A percentile compares a stretch with the other conserved stretches of the same genome.
Evolutionary conservation across 2,797 vertebrate species (phyloP).

Genomic region (Fratercula arctica): DNA sequence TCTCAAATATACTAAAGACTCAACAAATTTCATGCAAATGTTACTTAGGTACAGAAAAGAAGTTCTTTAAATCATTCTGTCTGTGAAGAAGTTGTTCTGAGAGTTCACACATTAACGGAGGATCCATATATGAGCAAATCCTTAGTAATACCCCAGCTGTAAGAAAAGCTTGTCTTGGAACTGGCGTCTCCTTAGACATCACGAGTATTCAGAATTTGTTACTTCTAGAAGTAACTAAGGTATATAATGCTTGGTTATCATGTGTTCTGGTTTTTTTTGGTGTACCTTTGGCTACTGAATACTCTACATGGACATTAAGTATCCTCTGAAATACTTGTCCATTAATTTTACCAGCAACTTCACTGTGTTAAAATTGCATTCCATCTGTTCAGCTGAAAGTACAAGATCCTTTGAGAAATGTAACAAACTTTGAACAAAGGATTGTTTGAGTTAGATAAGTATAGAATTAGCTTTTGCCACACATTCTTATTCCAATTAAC

Average conservation of each 20-base stretch:
- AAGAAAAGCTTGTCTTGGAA: not conserved
- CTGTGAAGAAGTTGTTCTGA: not conserved
- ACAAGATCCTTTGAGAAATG: not conserved
- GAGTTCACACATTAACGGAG: not conserved
- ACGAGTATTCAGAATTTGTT: not conserved
- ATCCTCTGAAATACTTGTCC: not conserved
- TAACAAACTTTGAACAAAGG: not conserved
- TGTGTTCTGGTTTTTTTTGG: not conserved
- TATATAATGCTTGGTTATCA: not conserved
- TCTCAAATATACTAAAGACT: not conserved
- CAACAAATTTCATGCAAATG: not conserved
- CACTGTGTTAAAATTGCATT: not conserved
- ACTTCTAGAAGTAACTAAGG: not conserved
- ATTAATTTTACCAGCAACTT: not conserved
- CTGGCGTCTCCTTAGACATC: not conserved
- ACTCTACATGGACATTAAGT: not conserved
- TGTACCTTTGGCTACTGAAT: not conserved
- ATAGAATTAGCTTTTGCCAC: slow-evolving; percentile 1
- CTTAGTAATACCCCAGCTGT: not conserved
- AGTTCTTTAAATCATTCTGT: not conserved
- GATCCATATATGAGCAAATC: not conserved
- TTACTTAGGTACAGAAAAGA: not conserved
- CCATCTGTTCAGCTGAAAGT: not conserved
- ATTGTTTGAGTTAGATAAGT: not conserved
- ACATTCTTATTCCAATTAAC: not conserved